A percentile compares a stretch with the other conserved stretches of the same genome.
Evolutionary conservation across 2,888 invertebrate genomes (phyloP).

Genomic region (Caenorhabditis sinica): DNA sequence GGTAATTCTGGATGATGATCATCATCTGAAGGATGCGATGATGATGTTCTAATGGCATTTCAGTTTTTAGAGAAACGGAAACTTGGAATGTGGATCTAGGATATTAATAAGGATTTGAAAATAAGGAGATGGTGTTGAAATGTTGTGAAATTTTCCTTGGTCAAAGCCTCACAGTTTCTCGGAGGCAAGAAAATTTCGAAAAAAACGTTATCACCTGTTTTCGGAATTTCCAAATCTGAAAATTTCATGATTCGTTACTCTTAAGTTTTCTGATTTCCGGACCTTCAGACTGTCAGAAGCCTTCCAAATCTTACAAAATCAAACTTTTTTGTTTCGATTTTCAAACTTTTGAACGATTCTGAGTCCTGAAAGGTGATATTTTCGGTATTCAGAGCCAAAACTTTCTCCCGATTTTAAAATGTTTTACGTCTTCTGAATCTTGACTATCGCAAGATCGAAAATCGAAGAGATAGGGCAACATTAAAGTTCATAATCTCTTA

Average conservation of each 20-base stretch:
- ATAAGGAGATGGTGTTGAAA: neutral
- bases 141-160: neutral
- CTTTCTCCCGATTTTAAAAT: no score
- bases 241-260: neutral
- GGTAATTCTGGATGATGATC: no score
- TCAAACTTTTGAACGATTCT: neutral
- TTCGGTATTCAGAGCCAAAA: neutral
- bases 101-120: neutral
- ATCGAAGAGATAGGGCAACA: no score
- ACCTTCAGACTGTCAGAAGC: neutral
- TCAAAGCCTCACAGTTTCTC: no score
- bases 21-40: neutral
- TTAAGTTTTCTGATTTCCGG: no score
- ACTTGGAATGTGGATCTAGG: no score
- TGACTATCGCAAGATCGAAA: no score
- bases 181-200: no score
- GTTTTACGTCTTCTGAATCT: neutral
- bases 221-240: neutral
- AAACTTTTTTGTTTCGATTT: neutral
- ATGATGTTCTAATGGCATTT: constrained; percentile 4
- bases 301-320: neutral
- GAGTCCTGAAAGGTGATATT: neutral
- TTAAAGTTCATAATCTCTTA: no score
- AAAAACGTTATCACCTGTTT: no score
- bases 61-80: neutral